Evolutionary conservation across 1,140 invertebrate species (phyloP).

Genomic region (Hylyphantes graminicola): DNA sequence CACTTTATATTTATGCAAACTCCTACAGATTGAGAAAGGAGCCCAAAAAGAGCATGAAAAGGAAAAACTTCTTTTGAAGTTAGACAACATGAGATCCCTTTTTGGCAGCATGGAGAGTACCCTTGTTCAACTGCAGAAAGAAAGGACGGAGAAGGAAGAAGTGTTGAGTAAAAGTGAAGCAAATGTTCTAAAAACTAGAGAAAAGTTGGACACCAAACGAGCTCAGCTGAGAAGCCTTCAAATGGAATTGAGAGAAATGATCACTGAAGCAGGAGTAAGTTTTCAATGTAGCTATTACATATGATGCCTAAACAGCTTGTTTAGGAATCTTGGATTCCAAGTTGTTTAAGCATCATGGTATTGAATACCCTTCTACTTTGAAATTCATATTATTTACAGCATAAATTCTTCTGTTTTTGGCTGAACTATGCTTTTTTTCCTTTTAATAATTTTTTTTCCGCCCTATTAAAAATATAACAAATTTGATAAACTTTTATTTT

Average conservation of each 20-base stretch:
- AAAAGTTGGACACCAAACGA: constrained; percentile 35
- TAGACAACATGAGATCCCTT: constrained; percentile 20
- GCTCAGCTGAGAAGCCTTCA: constrained; percentile 14
- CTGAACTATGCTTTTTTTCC: no score
- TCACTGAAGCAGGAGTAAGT: constrained; percentile 42
- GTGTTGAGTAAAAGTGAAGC: constrained; percentile 39
- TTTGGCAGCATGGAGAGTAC: constrained; percentile 14
- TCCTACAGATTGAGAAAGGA: constrained; percentile 33
- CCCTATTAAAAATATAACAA: no score
- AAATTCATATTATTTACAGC: background rate
- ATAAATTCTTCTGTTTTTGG: background rate
- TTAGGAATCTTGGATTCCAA: no score
- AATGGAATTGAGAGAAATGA: constrained; percentile 44
- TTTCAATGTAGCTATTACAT: background rate
- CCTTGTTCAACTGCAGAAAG: constrained; percentile 15
- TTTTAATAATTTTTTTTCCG: no score
- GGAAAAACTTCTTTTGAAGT: constrained; percentile 37
- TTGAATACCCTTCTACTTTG: background rate
- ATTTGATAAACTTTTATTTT: no score
- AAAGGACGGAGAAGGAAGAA: constrained; percentile 15
- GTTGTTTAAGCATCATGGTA: background rate
- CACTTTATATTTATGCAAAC: background rate
- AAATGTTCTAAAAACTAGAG: constrained; percentile 18
- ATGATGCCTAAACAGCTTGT: no score
- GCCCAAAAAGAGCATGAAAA: constrained; percentile 46